Evolutionary conservation across 2,113 vertebrate species (phyloP).

Genomic region (Saccopteryx bilineata): DNA sequence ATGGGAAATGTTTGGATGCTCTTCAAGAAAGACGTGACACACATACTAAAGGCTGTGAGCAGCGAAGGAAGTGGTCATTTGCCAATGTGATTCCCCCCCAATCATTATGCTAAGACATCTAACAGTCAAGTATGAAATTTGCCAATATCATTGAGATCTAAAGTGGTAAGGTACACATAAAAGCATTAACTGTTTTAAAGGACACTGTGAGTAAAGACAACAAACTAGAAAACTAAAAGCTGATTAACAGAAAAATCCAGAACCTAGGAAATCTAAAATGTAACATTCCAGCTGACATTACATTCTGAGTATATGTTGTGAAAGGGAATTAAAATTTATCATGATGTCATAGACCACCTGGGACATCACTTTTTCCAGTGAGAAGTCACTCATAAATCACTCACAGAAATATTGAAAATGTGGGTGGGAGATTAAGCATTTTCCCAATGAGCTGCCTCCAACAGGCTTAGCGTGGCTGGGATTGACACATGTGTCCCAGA

Average conservation of each 20-base stretch:
- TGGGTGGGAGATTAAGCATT: not conserved
- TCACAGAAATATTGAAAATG: not conserved
- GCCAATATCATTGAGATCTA: not conserved
- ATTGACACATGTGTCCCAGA: not conserved
- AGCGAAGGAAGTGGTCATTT: not conserved
- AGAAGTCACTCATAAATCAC: not conserved
- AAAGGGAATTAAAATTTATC: not conserved
- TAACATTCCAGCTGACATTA: not conserved
- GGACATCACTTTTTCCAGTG: not conserved
- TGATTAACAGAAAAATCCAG: not conserved
- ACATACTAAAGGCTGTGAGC: slow-evolving; percentile 14
- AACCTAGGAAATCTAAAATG: not conserved
- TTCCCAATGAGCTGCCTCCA: not conserved
- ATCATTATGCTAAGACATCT: not conserved
- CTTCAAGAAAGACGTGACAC: slow-evolving; percentile 44
- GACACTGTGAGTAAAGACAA: not conserved
- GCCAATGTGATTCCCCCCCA: not conserved
- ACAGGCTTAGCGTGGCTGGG: not conserved
- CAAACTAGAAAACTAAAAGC: too few relatives aligned
- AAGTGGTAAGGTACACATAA: not conserved
- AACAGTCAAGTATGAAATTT: not conserved
- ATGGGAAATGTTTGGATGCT: slow-evolving; percentile 44
- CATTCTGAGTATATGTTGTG: not conserved
- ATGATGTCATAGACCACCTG: not conserved
- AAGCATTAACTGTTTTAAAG: not conserved